Percentiles rank a stretch among this genome's conserved stretches.
These are phyloP conservation scores for Camponotus vicinus DNA, from an alignment of 1,140 invertebrate species.

Conservation along the genomic window DNA sequence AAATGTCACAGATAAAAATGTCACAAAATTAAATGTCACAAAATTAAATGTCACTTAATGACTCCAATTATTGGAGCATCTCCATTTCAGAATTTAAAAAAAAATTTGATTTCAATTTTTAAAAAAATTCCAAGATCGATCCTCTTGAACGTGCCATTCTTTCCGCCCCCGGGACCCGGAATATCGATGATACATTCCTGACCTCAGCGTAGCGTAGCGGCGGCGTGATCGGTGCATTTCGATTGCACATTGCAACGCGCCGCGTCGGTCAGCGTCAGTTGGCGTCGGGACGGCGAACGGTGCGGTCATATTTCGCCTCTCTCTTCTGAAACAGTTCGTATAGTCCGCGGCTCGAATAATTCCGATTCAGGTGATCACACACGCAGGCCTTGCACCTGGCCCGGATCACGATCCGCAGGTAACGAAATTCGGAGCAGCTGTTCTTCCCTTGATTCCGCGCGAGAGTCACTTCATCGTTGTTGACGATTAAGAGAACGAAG, in stretches of 20 bases:
- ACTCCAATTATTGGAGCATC: not conserved
- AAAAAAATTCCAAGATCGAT: not conserved
- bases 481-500: too few relatives aligned
- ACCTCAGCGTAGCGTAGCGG: constrained; percentile 16
- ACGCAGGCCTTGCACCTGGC: constrained; percentile 19
- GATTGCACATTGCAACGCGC: constrained; percentile 43
- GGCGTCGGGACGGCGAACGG: constrained; percentile 66
- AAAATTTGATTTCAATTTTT: not conserved
- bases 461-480: constrained; percentile 36
- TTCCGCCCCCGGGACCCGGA: not conserved
- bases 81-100: too few relatives aligned
- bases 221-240: constrained; percentile 66
- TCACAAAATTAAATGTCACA: too few relatives aligned
- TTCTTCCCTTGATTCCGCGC: too few relatives aligned
- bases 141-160: not conserved
- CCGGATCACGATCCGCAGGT: constrained; percentile 2
- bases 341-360: not conserved
- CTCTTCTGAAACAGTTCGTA: not conserved
- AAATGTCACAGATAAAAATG: too few relatives aligned
- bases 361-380: constrained; percentile 21
- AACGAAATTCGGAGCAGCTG: constrained; percentile 33
- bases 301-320: constrained; percentile 3
- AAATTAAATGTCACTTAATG: too few relatives aligned
- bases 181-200: constrained; percentile 49
- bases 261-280: constrained; percentile 62